phyloP scores from a whole-genome alignment of 2,888 invertebrate genomes.

The Catocala sponsa region DNA sequence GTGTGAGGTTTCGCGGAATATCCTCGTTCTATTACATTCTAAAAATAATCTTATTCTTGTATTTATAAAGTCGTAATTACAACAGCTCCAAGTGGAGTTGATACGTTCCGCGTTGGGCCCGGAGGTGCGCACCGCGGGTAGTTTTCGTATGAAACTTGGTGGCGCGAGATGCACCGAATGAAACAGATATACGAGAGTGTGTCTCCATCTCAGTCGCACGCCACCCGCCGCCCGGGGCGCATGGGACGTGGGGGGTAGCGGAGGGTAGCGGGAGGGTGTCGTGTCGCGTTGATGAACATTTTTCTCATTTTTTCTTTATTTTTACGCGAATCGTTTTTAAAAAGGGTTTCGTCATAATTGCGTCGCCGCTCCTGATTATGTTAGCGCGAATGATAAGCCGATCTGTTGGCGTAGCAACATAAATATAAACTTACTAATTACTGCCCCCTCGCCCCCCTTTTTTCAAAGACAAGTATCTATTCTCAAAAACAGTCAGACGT shows the following conservation, averaged over 20 bases:
- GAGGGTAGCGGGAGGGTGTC: slow-evolving; percentile 69
- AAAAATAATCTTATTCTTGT: slow-evolving; percentile 15
- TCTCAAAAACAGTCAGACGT: slow-evolving; percentile 19
- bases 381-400: slow-evolving; percentile 75
- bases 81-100: slow-evolving; percentile 37
- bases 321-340: slow-evolving; percentile 87
- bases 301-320: slow-evolving; percentile 87
- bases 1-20: slow-evolving; percentile 55
- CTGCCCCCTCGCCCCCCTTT: slow-evolving; percentile 8
- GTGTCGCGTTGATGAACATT: slow-evolving; percentile 88
- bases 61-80: slow-evolving; percentile 35
- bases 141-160: slow-evolving; percentile 85
- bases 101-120: slow-evolving; percentile 47
- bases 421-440: slow-evolving; percentile 37
- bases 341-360: slow-evolving; percentile 88
- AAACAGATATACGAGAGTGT: slow-evolving; percentile 63
- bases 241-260: slow-evolving; percentile 58
- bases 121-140: slow-evolving; percentile 83
- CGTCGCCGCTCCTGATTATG: slow-evolving; percentile 82
- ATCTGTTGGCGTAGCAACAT: slow-evolving; percentile 50
- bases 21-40: slow-evolving; percentile 22
- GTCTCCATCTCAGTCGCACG: slow-evolving; percentile 62
- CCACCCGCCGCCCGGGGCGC: slow-evolving; percentile 82
- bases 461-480: slow-evolving; percentile 5
- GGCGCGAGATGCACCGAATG: slow-evolving; percentile 82